Percentiles rank a stretch among this genome's conserved stretches.
Conservation (phyloP, 2,888 invertebrate genomes). For the Polymixis flavicincta region DNA sequence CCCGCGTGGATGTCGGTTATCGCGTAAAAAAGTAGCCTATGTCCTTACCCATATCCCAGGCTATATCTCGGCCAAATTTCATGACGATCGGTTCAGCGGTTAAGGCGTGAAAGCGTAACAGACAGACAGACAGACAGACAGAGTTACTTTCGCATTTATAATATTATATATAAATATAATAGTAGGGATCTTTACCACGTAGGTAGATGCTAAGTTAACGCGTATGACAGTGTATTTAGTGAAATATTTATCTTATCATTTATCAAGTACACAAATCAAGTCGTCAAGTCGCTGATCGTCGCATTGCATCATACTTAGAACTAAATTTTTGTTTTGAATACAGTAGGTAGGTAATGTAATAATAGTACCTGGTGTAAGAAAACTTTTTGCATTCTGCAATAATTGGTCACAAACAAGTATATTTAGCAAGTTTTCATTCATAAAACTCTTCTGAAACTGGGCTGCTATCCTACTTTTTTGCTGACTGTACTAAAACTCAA, state of each 20-base stretch:
- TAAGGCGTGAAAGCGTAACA: too few species aligned
- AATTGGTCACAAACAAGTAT: background rate
- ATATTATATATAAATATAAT: too few species aligned
- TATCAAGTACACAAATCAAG: background rate
- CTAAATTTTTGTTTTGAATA: too few species aligned
- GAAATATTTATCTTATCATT: conserved; percentile 18
- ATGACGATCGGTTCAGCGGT: too few species aligned
- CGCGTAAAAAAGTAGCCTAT: too few species aligned
- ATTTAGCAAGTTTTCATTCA: background rate
- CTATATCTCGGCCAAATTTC: too few species aligned
- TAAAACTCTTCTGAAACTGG: background rate
- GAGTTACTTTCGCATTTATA: too few species aligned
- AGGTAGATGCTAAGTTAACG: background rate
- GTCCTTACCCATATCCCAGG: too few species aligned
- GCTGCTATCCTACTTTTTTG: background rate
- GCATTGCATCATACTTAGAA: background rate
- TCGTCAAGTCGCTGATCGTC: background rate
- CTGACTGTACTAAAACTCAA: background rate
- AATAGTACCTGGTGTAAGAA: background rate
- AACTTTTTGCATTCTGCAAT: background rate
- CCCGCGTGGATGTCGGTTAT: too few species aligned
- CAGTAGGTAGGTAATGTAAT: background rate
- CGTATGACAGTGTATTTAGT: conserved; percentile 8
- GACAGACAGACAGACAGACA: too few species aligned
- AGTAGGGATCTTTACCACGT: background rate